Conservation (phyloP, 2,888 invertebrate genomes). For the Acrocyrtus sp. region DNA sequence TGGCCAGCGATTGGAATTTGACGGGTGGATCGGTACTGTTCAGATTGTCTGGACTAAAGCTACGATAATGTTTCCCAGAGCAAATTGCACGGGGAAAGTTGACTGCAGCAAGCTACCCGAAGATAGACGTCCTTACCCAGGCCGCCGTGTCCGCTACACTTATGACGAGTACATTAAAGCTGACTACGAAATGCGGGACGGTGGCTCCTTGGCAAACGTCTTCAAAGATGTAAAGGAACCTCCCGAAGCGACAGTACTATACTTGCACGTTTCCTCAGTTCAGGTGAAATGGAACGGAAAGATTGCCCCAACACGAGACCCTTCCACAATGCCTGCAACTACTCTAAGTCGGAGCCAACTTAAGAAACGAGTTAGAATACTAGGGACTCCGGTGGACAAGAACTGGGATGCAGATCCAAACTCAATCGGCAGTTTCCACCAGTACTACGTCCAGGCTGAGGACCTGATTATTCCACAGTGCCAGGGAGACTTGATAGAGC, state of each 20-base stretch:
- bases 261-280: slow-evolving; percentile 2
- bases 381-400: slow-evolving; percentile 11
- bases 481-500: slow-evolving; percentile 4
- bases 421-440: not conserved
- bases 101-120: not conserved
- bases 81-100: slow-evolving; percentile 8
- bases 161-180: slow-evolving; percentile 7
- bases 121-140: slow-evolving; percentile 18
- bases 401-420: slow-evolving; percentile 22
- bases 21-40: slow-evolving; percentile 34
- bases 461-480: slow-evolving; percentile 2
- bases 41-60: slow-evolving; percentile 5
- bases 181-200: slow-evolving; percentile 1
- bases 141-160: slow-evolving; percentile 16
- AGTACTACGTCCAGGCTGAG: not conserved
- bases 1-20: slow-evolving; percentile 24
- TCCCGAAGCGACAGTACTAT: slow-evolving; percentile 17
- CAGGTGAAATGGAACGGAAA: slow-evolving; percentile 23
- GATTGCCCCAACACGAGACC: not conserved
- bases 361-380: slow-evolving; percentile 9
- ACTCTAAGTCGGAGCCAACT: not conserved
- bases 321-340: not conserved
- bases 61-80: slow-evolving; percentile 20
- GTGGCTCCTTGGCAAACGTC: not conserved
- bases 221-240: slow-evolving; percentile 2